Evolutionary conservation across 1,140 invertebrate genomes (phyloP), one percentile per base, ranked within the genome.

Genomic region (Leptoteleia sp.): DNA sequence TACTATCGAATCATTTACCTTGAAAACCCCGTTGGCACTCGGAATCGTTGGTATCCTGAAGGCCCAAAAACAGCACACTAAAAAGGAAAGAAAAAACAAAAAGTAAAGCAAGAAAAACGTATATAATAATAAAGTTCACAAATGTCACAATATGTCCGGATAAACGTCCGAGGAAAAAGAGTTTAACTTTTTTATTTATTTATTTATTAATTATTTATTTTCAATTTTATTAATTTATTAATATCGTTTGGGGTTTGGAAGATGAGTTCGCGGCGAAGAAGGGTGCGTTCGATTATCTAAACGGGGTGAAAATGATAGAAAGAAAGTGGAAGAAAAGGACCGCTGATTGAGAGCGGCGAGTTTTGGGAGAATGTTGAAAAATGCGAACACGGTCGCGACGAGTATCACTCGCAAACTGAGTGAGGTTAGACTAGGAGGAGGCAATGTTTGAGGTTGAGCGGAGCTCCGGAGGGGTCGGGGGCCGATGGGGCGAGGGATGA

Each of bases 331-430:
- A n/a, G n/a, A n/a, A 29, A 8, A 29, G 1, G 8, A 29, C 4
- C 8, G 2, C 4, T 8, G 27, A 1, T 29, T 29, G 19, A 43
- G 17, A 22, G 19, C 12, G 1, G 27, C 64, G 8, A 50, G 40
- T 47, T 62, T 33, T 37, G 13, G 4, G 4, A 12, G 31, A 42
- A 57, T 12, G 38, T 3, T 47, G 22, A 40, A 70, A 73, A 64
- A 19, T 67, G 57, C 62, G 52, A 72, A 72, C 79, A 78, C 75
- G 81, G 64, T 75, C 83, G 78, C 82, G 82, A 54, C 82, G 81
- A 80, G 78, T 65, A 79, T 76, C 64, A 70, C 68, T 80, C 81
- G 80, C 73, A 79, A 82, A 85, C 83, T 84, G 81, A 84, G 77
- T 61, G 79, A 76, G 78, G 77, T 71, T 83, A 75, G 50, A 73